Evolutionary conservation across 2,113 vertebrate species (phyloP), one percentile per base, ranked within the genome.

Genomic region (Clarias macrocephalus): DNA sequence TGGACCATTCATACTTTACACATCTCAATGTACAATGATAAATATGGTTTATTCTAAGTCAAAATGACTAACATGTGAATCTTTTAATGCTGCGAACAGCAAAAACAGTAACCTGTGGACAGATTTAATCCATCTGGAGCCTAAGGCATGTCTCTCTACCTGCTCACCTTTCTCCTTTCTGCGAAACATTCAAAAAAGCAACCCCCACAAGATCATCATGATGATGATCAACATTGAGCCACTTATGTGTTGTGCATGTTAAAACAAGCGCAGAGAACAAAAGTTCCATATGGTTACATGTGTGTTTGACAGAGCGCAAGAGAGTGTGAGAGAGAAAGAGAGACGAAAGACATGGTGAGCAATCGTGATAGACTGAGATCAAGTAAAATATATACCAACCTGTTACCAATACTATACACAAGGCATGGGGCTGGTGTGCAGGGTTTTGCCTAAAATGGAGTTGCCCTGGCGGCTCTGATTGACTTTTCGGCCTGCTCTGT

Each of bases 111-210:
- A 90, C 82, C 89, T 80, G 86, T 85, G 86, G 86, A 90, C 86
- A 89, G 88, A 89, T 86, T 87, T 80, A 75, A 79, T 75, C 89
- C 88, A 88, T 86, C 77, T 90, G 87, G 83, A 85, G 76, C 62
- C 54, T 84, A 79, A 16, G 25, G 60, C 60, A 15, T 85, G 72
- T 85, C 84, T 73, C 65, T 83, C 62, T 65, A 83, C 56, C 60
- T 85, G 59, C 70, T 85, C 80, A 77, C 65, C 82, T 77, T 62
- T 42, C 48, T 83, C 81, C 28, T 82, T 84, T 70, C 66, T 87
- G 80, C 85, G 88, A 65, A 80, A 80, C n/a, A 48, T 75, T 86
- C 62, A 83, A 84, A 80, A 63, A 48, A 59, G 62, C 81, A 60
- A 66, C 48, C 84, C 80, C 72, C 87, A 82, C 72, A 23, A 37